These are phyloP conservation scores for Thoracochromis brauschi DNA, from an alignment of 2,113 vertebrate species.

Conservation along the genomic window DNA sequence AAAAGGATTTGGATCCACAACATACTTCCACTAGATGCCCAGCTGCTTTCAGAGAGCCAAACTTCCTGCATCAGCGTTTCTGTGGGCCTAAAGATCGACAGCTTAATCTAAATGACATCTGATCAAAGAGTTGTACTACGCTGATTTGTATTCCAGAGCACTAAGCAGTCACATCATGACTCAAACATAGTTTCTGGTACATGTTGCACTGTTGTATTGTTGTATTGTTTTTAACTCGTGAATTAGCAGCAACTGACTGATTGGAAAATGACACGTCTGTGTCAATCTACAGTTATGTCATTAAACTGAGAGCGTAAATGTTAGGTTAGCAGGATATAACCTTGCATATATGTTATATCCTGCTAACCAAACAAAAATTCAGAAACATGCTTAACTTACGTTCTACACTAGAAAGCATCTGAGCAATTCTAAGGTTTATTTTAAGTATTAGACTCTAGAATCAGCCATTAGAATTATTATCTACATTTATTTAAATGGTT, in stretches of 20 bases:
- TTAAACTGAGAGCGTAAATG: rapidly evolving
- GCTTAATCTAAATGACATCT: background rate
- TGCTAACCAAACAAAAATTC: background rate
- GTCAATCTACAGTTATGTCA: rapidly evolving
- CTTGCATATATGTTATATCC: rapidly evolving
- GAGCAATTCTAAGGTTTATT: background rate
- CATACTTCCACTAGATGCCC: background rate
- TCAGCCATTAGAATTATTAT: background rate
- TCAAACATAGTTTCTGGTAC: background rate
- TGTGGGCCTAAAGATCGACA: background rate
- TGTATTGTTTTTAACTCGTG: background rate
- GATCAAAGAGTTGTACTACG: background rate
- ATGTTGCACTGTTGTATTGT: rapidly evolving
- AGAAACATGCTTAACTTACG: background rate
- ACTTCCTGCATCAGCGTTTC: background rate
- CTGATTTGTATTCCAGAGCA: background rate
- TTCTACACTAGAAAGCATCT: background rate
- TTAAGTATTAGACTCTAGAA: background rate
- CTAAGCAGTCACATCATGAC: background rate
- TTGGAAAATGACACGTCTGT: background rate
- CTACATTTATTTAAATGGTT: background rate
- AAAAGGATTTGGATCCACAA: background rate
- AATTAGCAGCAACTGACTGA: background rate
- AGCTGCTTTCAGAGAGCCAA: background rate
- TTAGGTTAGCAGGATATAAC: background rate